Percentiles rank a stretch among this genome's conserved stretches.
Conservation (phyloP, 2,888 invertebrate species). For the Scaptomyza tumidula region DNA sequence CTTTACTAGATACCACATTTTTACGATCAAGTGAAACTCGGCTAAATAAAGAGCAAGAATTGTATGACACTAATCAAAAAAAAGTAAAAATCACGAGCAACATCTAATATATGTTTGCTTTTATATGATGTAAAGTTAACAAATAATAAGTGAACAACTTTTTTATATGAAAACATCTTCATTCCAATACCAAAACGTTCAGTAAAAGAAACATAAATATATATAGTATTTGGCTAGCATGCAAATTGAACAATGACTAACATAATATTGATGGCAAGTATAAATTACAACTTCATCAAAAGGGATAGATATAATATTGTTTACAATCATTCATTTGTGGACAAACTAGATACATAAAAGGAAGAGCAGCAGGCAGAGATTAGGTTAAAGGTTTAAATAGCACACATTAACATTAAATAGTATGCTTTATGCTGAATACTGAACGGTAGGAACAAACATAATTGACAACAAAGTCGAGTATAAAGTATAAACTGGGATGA, state of each 20-base stretch:
- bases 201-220: background rate
- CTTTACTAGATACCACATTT: conserved; percentile 4
- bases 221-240: background rate
- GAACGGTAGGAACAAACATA: background rate
- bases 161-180: background rate
- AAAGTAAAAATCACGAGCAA: no score
- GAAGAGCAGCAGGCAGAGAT: conserved; percentile 12
- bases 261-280: background rate
- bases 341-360: background rate
- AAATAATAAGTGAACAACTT: no score
- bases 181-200: background rate
- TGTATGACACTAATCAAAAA: no score
- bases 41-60: background rate
- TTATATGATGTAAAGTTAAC: no score
- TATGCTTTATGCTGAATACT: background rate
- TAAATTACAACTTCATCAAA: background rate
- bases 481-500: conserved; percentile 1
- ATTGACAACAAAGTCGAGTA: conserved; percentile 18
- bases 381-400: background rate
- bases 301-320: background rate
- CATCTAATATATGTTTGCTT: no score
- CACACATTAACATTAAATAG: background rate
- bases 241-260: background rate
- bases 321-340: background rate
- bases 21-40: background rate